phyloP scores from a whole-genome alignment of 2,797 vertebrate species.

The Melanotaenia boesemani region DNA sequence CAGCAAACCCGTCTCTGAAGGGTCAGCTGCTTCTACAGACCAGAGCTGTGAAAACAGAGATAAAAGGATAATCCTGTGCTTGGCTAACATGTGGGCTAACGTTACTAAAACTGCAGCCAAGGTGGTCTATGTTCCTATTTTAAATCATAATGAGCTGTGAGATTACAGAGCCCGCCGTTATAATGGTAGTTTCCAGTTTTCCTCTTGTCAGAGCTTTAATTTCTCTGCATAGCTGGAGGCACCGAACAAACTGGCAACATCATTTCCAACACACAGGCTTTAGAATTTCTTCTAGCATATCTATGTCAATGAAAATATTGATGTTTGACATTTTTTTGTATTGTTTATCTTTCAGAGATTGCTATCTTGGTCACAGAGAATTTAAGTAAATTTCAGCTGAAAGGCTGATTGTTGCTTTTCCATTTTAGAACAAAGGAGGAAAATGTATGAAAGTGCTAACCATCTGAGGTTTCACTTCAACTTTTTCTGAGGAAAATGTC shows the following conservation, averaged over 20 bases:
- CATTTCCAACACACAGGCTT: conserved; percentile 27
- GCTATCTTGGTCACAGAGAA: background rate
- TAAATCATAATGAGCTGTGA: conserved; percentile 59
- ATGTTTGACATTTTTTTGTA: conserved; percentile 7
- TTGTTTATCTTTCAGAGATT: conserved; percentile 12
- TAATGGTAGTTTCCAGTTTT: conserved; percentile 25
- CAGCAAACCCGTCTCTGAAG: conserved; percentile 14
- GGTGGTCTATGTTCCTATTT: conserved; percentile 48
- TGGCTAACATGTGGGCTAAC: conserved; percentile 47
- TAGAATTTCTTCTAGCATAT: conserved; percentile 30
- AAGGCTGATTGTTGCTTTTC: conserved; percentile 18
- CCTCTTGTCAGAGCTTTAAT: conserved; percentile 31
- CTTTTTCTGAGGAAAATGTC: conserved; percentile 30
- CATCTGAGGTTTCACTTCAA: conserved; percentile 15
- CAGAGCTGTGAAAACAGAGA: conserved; percentile 24
- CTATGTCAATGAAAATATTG: conserved; percentile 36
- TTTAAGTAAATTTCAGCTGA: background rate
- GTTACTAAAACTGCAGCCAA: conserved; percentile 48
- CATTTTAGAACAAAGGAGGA: conserved; percentile 7
- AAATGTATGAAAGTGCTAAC: conserved; percentile 2
- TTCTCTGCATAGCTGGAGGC: conserved; percentile 33
- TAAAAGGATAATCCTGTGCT: conserved; percentile 45
- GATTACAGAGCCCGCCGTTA: conserved; percentile 51
- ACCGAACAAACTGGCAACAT: conserved; percentile 2
- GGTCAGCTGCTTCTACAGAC: conserved; percentile 46